Base-by-base conservation (phyloP, 2,113 vertebrate genomes). In the Conger conger region DNA sequence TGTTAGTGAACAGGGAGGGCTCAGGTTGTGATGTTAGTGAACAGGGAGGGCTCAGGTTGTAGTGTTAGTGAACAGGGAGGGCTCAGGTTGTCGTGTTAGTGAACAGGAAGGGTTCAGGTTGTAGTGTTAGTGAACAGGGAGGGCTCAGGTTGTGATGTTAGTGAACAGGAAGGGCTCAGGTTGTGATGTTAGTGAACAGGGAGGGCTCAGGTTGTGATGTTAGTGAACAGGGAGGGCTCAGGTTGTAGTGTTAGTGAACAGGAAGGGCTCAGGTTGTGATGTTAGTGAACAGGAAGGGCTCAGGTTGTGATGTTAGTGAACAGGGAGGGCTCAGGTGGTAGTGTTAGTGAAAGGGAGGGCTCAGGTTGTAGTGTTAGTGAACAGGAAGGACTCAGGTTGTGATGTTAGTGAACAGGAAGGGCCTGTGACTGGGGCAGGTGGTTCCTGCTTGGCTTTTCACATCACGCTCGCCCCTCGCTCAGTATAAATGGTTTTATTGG, bases 361-460 rank as follows among this genome's bases (percentile, higher is more conserved):
- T n/a, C 45, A 50, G 45, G 45, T 50, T 9, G 45, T 50, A 1
- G 15, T 15, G 15, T 50, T 50, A 63, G 57, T 63, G 27, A 63
- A 20, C 57, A 63, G 57, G 57, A 20, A 63, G 3, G 23, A 20
- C 18, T n/a, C 45, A 50, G 45, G 45, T 50, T 9, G 45, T 50
- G 7, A 50, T 15, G 15, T 50, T 50, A 63, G 57, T 63, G 27
- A 63, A 20, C 57, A 63, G 57, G 57, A 20, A 63, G 3, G 23
- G 57, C 18, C 57, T 8, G 20, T 30, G 86, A 88, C 86, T 38
- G 76, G 81, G 81, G 86, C 85, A 33, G 77, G 83, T 93, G 92
- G 89, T 92, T 94, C 90, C 86, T 82, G 91, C 94, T 93, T 92
- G 40, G 11, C 80, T 68, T 80, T 87, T 53, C 84, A 80, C 89